phyloP scores from a whole-genome alignment of 2,797 vertebrate species.

The Orientallactaga sibirica region DNA sequence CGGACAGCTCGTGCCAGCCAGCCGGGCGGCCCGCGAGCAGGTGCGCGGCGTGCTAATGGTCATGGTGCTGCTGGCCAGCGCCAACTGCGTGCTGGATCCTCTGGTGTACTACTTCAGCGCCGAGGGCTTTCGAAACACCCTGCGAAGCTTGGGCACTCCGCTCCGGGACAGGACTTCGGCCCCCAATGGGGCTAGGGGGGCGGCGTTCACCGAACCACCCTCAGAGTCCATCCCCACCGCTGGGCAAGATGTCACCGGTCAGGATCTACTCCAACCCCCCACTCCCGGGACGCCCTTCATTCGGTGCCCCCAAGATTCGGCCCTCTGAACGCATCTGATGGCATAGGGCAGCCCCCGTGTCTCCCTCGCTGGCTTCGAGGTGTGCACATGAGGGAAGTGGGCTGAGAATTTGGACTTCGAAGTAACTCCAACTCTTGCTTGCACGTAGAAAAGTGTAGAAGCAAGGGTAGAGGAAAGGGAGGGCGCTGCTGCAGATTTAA shows the following conservation, averaged over 20 bases:
- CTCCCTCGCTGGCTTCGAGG: not conserved
- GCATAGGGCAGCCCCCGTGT: rapidly evolving
- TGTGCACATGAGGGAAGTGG: not conserved
- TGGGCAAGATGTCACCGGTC: not conserved
- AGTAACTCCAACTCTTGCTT: not conserved
- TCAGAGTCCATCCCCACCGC: not conserved
- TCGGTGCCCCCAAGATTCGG: conserved; percentile 46
- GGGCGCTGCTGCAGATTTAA: not conserved
- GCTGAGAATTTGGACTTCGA: not conserved
- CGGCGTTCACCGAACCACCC: not conserved
- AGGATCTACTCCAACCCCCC: not conserved
- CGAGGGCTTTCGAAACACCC: conserved; percentile 89
- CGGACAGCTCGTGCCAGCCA: conserved; percentile 79
- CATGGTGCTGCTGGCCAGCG: conserved; percentile 87
- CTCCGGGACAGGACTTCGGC: not conserved
- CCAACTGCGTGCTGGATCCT: conserved; percentile 90
- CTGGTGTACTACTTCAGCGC: conserved; percentile 91
- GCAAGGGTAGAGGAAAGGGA: not conserved
- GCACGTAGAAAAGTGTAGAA: not conserved
- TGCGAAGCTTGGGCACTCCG: conserved; percentile 79
- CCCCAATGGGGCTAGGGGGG: not conserved
- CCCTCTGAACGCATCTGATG: conserved; percentile 11
- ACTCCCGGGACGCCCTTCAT: not conserved
- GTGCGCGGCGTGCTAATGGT: conserved; percentile 85
- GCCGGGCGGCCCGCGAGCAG: not conserved